Conservation (phyloP, 2,113 vertebrate genomes). For the Tachycineta bicolor region DNA sequence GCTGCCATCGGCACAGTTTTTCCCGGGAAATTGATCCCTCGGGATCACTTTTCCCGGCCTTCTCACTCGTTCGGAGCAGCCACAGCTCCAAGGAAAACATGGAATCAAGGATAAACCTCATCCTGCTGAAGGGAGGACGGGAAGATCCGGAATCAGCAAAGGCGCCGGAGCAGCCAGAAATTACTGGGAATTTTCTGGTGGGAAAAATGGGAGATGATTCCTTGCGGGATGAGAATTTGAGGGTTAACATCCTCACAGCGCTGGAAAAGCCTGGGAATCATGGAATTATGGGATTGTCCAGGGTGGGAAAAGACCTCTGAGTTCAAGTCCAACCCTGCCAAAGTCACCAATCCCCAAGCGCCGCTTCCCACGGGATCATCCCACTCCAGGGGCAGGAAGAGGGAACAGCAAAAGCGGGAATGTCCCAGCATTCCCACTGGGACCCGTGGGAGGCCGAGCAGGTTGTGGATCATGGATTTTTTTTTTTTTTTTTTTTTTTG, state of each 20-base stretch:
- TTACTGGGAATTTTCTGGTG: neutral
- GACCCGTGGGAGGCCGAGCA: fast-evolving
- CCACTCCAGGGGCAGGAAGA: fast-evolving
- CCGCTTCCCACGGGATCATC: neutral
- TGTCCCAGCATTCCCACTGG: neutral
- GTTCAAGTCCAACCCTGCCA: too few relatives aligned
- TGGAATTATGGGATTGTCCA: neutral
- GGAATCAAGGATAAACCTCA: neutral
- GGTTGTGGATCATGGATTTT: neutral
- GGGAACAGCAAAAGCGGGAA: neutral
- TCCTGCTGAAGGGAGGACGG: neutral
- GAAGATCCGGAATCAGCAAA: neutral
- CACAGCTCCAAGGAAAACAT: neutral
- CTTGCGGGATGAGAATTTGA: neutral
- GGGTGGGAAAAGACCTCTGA: neutral
- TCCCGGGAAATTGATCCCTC: neutral
- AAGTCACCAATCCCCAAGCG: neutral
- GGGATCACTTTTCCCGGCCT: neutral
- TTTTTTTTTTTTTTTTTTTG: neutral
- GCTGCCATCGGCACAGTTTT: neutral
- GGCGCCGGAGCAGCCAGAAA: fast-evolving
- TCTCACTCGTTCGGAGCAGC: fast-evolving
- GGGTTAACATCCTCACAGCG: neutral
- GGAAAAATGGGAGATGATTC: neutral
- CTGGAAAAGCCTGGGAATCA: neutral